Evolutionary conservation across 2,113 vertebrate genomes (phyloP), one percentile per base, ranked within the genome.

Genomic region (Dolichotis patagonum): DNA sequence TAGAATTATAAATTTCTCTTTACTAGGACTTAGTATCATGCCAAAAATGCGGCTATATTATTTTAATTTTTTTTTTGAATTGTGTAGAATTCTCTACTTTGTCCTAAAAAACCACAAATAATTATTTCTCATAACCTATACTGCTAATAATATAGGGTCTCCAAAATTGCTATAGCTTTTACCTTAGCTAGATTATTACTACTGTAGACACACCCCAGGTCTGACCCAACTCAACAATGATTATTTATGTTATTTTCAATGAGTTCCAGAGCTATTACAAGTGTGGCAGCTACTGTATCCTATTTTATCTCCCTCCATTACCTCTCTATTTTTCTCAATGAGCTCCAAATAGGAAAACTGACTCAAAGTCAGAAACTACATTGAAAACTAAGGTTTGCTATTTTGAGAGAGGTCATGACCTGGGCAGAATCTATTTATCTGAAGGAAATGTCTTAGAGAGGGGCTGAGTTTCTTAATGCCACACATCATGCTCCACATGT

Each of bases 401-500:
- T 8, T 77, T 90, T 80, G 12, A 35, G 9, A 80, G 41, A 4
- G 4, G 3, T 2, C 11, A 7, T 32, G 24, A 83, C 5, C 2
- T 11, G 4, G 71, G 3, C 17, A 58, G 43, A 6, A 5, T 85
- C 30, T 65, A 38, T 56, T 84, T 3, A 95, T 8, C 5, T 65
- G 43, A 88, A 86, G 52, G 49, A 88, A 46, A 43, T 67, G 90
- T 85, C 69, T 93, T 93, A 71, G 86, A 93, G 38, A 85, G 19
- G 0, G 8, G 80, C 1, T 83, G n/a, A 78, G 32, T 52, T 91
- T 0, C 26, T 90, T n/a, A 30, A 14, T 46, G 24, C 24, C 12
- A 3, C 24, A 5, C 22, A 28, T 46, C 12, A 14, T 77, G 24
- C 46, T 77, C 14, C 73, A 28, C 0, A 28, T 7, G 26, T 2